Conservation (phyloP, 2,113 vertebrate species). For the Siphamia tubifer region DNA sequence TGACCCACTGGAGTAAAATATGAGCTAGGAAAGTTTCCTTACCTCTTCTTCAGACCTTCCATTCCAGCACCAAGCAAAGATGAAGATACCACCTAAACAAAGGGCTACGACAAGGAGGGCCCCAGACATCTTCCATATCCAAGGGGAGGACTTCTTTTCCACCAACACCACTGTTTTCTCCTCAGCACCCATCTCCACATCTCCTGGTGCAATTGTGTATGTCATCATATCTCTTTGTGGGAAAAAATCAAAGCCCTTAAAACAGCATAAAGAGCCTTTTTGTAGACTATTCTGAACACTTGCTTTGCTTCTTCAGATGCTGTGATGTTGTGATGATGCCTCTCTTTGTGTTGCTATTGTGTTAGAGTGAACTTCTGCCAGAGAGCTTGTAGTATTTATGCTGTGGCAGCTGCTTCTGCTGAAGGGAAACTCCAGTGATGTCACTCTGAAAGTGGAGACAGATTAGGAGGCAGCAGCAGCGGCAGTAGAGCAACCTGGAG, state of each 20-base stretch:
- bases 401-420: conserved; percentile 23
- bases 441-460: conserved; percentile 68
- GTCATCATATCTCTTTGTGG: conserved; percentile 40
- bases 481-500: background rate
- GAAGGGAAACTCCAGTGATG: conserved; percentile 82
- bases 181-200: conserved; percentile 54
- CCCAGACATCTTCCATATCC: conserved; percentile 50
- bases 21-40: background rate
- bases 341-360: conserved; percentile 39
- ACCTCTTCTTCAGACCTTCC: conserved; percentile 30
- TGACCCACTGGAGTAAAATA: background rate
- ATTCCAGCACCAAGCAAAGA: conserved; percentile 45
- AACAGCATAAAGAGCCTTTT: too few relatives aligned
- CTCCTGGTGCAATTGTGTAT: conserved; percentile 48
- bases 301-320: background rate
- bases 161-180: conserved; percentile 48
- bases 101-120: conserved; percentile 27
- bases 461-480: conserved; percentile 10
- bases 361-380: conserved; percentile 49
- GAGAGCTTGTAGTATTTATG: conserved; percentile 64
- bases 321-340: background rate
- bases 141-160: conserved; percentile 44
- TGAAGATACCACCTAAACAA: conserved; percentile 37
- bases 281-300: background rate
- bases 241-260: background rate